Base-by-base conservation (phyloP, 2,113 vertebrate species). In the Poecile atricapillus region DNA sequence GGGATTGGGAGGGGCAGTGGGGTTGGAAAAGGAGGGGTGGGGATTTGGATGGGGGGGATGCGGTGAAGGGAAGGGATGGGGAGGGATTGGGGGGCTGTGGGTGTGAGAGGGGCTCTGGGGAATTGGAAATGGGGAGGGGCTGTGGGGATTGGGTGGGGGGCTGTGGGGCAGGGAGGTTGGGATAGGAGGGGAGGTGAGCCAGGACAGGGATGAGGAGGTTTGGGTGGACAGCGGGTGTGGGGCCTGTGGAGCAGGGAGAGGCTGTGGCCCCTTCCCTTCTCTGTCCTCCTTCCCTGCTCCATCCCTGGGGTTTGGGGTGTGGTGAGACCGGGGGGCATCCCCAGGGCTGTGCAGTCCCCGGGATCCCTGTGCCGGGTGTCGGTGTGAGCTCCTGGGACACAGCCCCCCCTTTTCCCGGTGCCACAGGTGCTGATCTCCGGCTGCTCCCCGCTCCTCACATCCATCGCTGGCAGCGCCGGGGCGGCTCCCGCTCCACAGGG, bases 401-500 rank as follows among this genome's bases (percentile, higher is more conserved):
- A 44, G 15, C 10, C 23, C 46, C 37, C 9, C 10, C 5, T 33
- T 41, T 10, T 31, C 44, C 39, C 59, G 46, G 5, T 82, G 41
- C 86, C 1, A 3, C 70, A 89, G 97, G 94, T 73, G 77, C 87
- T 94, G 87, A 89, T 10, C 78, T 27, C 35, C 5, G 21, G 75
- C 84, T 30, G 71, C 24, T 64, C 62, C 37, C 50, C 16, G 0
- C 52, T 17, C 35, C 19, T 2, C 2, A 31, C 5, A 0, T 2
- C 69, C 60, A 31, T 27, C 75, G 1, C 77, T 35, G 10, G 1
- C 47, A 35, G 63, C 30, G 2, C 14, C 8, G 7, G 15, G 76
- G 87, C 2, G 2, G 23, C 39, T 46, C 55, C 31, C 10, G 53
- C 75, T 15, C 18, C 5, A 0, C 0, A 28, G 52, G 3, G 13